Base-by-base conservation (phyloP, 1,140 invertebrate species). In the Berghia stephanieae region DNA sequence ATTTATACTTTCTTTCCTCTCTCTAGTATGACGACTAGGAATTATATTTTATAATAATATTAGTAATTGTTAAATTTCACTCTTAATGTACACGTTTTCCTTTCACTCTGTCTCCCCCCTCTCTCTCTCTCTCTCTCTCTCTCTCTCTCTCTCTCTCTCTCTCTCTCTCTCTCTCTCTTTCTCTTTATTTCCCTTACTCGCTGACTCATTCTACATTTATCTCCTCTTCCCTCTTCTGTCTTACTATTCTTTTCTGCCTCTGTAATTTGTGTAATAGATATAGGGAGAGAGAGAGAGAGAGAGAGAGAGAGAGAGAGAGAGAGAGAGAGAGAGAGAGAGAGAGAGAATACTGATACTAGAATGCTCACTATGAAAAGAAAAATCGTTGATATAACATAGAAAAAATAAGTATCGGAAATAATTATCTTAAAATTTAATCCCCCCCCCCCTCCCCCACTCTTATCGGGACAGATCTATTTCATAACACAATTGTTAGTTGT, bases 111-210 rank as follows among this genome's bases (percentile, higher is more conserved):
- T 21, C 10, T 10, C 57, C n/a, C n/a, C 27, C 60, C 21, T 31
- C 34, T 66, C 60, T 66, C 24, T 66, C 60, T 66, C n/a, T 16
- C 27, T 36, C n/a, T 66, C 60, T 66, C 60, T 27, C 60, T 66
- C n/a, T 66, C 10, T 66, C 60, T 66, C 24, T 27, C 60, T 66
- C n/a, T 27, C 60, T 1, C n/a, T 21, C 60, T 27, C 0, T 27
- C 60, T 66, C 6, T 66, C 60, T 66, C 60, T 66, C 60, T 66
- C 60, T 66, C 60, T 31, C 60, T 66, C 60, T 66, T 38, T 66
- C 8, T 66, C 60, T 66, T 38, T 66, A 31, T 66, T 5, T 66
- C 60, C 40, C 6, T 31, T 31, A 60, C 57, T 10, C 57, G 5
- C n/a, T 31, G n/a, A 27, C 57, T 60, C 57, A 27, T n/a, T 60